Conservation (phyloP, 2,113 vertebrate species). For the Oryctolagus cuniculus region mOryCun1.1 NC_091445.1:27410001-27410500, state of each 20-base stretch:
- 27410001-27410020: neutral
- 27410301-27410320: neutral
- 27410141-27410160: neutral
- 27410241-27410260: neutral
- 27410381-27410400: neutral
- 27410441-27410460: neutral
- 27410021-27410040: neutral
- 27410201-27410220: neutral
- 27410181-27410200: slow-evolving; percentile 7
- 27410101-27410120: neutral
- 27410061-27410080: neutral
- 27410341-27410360: neutral
- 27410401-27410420: neutral
- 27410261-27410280: neutral
- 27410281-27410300: neutral
- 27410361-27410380: neutral
- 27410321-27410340: neutral
- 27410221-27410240: neutral
- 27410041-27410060: neutral
- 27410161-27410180: slow-evolving; percentile 24
- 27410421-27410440: neutral
- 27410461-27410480: neutral
- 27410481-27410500: neutral
- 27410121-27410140: too few relatives aligned
- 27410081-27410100: neutral